Base-by-base conservation (phyloP, 2,888 invertebrate species). In the Elaeidobius kamerunicus region DNA sequence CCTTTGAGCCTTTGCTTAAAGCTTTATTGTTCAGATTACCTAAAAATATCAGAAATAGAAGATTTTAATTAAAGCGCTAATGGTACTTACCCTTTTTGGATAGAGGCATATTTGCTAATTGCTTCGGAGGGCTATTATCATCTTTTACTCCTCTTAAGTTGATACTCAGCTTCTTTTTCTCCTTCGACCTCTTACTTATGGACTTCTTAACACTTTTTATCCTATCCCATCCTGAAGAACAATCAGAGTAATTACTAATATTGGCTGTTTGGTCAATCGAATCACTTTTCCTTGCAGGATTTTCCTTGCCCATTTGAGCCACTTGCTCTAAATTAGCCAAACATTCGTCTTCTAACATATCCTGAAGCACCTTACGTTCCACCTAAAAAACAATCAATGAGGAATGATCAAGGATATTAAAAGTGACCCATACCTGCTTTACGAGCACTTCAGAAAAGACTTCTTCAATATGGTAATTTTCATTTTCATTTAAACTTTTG, bases 321-420 rank as follows among this genome's bases (percentile, higher is more conserved):
- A 45, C 18, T 19, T 57, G 54, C 38, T 68, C 67, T n/a, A 68
- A 42, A 48, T 61, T 61, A 34, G 62, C 57, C 20, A 69, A 57
- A 55, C 60, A 67, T 41, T 66, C 61, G 32, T 67, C 64, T 59
- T 69, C 70, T 11, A 67, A 54, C 40, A 67, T 55, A 52, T 66
- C 54, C n/a, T 64, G 50, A 6, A 67, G 32, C 20, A 62, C 60
- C 6, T 60, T 60, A 49, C 61, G 61, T 39, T 65, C 59, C 14
- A 46, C 56, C 55, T 55, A 16, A 17, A 41, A 17, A 23, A 17
- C 16, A 50, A 43, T 30, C 6, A 17, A 28, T 11, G 5, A 28
- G 14, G 30, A 43, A 32, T 17, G 11, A 32, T 23, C n/a, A 41
- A 19, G 3, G 2, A 17, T 9, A 34, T 15, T n/a, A 17, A 19